A percentile compares a stretch with the other conserved stretches of the same genome.
Evolutionary conservation across 2,888 invertebrate species (phyloP).

Genomic region (Abscondita cerata): DNA sequence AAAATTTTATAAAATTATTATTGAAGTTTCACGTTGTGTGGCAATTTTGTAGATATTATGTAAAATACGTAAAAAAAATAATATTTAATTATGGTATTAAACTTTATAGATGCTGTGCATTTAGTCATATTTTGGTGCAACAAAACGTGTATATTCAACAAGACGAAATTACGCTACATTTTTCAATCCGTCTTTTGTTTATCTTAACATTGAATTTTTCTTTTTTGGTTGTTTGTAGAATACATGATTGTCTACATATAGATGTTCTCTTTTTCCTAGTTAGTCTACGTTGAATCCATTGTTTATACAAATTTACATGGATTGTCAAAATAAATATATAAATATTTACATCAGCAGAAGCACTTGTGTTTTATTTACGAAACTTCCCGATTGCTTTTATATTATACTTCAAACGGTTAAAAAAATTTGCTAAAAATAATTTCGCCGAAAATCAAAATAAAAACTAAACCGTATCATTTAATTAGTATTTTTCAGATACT

Average conservation of each 20-base stretch:
- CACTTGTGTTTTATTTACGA: slow-evolving; percentile 24
- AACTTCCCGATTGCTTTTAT: no score
- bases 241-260: slow-evolving; percentile 21
- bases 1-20: slow-evolving; percentile 26
- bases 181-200: slow-evolving; percentile 8
- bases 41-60: slow-evolving; percentile 41
- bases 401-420: no score
- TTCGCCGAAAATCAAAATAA: no score
- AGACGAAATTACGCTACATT: slow-evolving; percentile 12
- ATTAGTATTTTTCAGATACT: no score
- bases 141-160: slow-evolving; percentile 15
- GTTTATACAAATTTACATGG: slow-evolving; percentile 34
- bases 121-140: slow-evolving; percentile 34
- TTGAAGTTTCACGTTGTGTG: slow-evolving; percentile 34
- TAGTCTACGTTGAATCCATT: slow-evolving; percentile 28
- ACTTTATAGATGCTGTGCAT: slow-evolving; percentile 33
- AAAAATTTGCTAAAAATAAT: no score
- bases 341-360: slow-evolving; percentile 23
- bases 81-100: slow-evolving; percentile 32
- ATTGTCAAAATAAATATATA: slow-evolving; percentile 34
- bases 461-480: no score
- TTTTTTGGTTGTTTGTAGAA: slow-evolving; percentile 17
- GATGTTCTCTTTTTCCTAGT: slow-evolving; percentile 29
- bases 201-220: not conserved
- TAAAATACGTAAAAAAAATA: slow-evolving; percentile 27